These are phyloP conservation scores for Halocaridina rubra DNA, from an alignment of 2,888 invertebrate genomes.

Conservation along the genomic window DNA sequence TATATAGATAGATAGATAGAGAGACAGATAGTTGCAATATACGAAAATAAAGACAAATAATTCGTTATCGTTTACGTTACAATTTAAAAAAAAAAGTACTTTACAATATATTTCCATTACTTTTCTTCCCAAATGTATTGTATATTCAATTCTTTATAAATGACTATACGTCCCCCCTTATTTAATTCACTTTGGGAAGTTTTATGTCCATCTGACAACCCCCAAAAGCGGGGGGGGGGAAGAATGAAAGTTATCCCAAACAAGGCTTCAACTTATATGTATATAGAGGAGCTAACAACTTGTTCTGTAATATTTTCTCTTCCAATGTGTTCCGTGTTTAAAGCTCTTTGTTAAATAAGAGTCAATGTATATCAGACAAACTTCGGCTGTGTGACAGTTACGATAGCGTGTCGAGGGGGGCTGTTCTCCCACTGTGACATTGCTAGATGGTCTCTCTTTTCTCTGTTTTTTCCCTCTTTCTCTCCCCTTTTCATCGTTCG, in stretches of 20 bases:
- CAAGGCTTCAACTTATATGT: not conserved
- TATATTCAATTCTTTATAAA: no score
- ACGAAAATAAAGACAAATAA: no score
- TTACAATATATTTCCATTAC: no score
- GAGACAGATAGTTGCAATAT: no score
- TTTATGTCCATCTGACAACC: not conserved
- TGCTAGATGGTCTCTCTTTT: not conserved
- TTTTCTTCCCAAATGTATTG: no score
- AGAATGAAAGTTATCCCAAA: not conserved
- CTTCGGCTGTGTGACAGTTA: conserved; percentile 35
- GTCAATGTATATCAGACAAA: conserved; percentile 34
- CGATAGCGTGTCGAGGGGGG: conserved; percentile 29
- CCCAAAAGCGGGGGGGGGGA: not conserved
- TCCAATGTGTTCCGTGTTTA: conserved; percentile 31
- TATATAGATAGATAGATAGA: no score
- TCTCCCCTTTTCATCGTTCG: not conserved
- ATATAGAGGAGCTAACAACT: not conserved
- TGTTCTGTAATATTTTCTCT: not conserved
- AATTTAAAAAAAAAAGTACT: no score
- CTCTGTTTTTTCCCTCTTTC: not conserved
- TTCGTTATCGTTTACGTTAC: no score
- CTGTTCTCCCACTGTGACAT: conserved; percentile 2
- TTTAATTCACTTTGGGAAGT: no score
- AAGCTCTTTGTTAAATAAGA: conserved; percentile 36
- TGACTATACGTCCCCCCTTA: no score